Percentiles rank a stretch among this genome's conserved stretches.
Conservation (phyloP, 2,888 invertebrate genomes). For the Leucophenga montana region DNA sequence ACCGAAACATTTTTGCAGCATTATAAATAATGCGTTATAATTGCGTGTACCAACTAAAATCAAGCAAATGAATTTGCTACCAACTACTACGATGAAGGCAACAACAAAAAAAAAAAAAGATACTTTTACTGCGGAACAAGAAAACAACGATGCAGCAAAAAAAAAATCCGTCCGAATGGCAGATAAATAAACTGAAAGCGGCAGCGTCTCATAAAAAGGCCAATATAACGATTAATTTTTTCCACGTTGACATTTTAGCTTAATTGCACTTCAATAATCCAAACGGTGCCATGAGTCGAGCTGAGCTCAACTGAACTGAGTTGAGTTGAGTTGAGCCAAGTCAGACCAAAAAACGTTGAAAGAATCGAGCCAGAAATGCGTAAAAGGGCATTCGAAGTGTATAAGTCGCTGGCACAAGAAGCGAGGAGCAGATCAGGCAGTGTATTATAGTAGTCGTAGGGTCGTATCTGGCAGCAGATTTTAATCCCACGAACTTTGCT, state of each 20-base stretch:
- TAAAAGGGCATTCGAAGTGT: constrained; percentile 66
- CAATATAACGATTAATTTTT: constrained; percentile 68
- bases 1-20: constrained; percentile 3
- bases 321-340: constrained; percentile 8
- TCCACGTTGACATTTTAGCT: constrained; percentile 70
- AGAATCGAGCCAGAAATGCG: constrained; percentile 54
- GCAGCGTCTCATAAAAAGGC: constrained; percentile 62
- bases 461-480: constrained; percentile 49
- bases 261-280: constrained; percentile 73
- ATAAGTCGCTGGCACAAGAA: constrained; percentile 37
- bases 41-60: constrained; percentile 19
- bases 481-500: constrained; percentile 67
- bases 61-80: constrained; percentile 10
- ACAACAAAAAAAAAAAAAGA: background rate
- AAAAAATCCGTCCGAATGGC: constrained; percentile 17
- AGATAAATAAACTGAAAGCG: constrained; percentile 24
- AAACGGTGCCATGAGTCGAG: constrained; percentile 44
- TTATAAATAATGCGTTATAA: constrained; percentile 25
- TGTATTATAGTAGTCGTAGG: constrained; percentile 39
- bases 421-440: background rate
- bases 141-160: constrained; percentile 4
- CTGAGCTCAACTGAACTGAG: background rate
- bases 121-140: too few species aligned
- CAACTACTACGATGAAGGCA: background rate
- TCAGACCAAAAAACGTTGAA: constrained; percentile 34